These are phyloP conservation scores for Margarornis squamiger DNA, from an alignment of 2,797 vertebrate genomes.

Conservation along the genomic window DNA sequence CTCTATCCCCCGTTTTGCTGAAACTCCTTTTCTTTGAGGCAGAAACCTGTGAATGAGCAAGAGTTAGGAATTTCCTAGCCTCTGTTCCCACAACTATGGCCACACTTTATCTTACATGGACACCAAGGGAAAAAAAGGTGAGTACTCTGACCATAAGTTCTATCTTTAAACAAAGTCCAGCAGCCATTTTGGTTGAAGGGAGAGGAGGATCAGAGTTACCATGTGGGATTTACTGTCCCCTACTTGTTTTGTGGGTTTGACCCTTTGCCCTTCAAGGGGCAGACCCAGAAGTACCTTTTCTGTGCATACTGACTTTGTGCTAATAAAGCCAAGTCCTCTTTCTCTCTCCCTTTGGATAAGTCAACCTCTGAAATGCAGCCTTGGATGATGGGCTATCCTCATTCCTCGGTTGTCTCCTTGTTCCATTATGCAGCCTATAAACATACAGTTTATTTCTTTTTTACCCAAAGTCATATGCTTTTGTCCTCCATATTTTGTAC, in stretches of 20 bases:
- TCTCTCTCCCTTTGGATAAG: not conserved
- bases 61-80: not conserved
- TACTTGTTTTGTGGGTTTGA: not conserved
- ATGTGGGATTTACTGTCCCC: not conserved
- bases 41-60: not conserved
- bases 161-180: not conserved
- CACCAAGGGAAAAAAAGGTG: not conserved
- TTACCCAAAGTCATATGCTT: not conserved
- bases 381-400: not conserved
- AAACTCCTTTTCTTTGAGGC: not conserved
- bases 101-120: not conserved
- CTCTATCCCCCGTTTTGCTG: not conserved
- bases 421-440: not conserved
- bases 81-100: not conserved
- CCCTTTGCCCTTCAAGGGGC: not conserved
- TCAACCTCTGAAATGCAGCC: not conserved
- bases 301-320: not conserved
- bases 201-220: not conserved
- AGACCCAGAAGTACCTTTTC: not conserved
- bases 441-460: not conserved
- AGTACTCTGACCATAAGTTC: not conserved
- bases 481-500: accelerated
- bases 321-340: not conserved
- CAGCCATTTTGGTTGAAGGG: not conserved
- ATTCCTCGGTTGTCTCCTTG: not conserved